Conservation (phyloP, 1,140 invertebrate genomes). For the Papilio dardanus region DNA sequence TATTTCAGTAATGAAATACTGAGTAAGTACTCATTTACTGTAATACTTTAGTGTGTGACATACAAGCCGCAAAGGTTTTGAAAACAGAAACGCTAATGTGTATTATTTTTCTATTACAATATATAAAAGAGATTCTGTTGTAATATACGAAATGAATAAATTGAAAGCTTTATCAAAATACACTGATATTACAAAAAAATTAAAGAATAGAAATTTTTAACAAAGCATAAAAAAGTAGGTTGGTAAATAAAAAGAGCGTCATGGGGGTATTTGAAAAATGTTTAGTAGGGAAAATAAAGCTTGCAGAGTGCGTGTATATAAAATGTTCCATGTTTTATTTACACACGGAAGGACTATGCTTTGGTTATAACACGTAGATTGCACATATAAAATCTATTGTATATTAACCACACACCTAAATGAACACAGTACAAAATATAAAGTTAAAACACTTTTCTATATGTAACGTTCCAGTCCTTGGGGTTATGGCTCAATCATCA, state of each 20-base stretch:
- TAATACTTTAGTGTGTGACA: background rate
- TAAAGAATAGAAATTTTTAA: background rate
- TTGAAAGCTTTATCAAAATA: background rate
- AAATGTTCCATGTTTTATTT: background rate
- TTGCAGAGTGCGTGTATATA: background rate
- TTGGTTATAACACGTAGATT: background rate
- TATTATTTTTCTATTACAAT: background rate
- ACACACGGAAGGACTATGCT: constrained; percentile 1
- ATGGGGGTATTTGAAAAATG: constrained; percentile 8
- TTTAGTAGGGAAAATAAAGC: background rate
- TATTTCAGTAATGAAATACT: no score
- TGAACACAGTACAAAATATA: background rate
- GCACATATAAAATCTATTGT: background rate
- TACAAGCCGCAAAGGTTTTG: background rate
- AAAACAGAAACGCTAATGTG: background rate
- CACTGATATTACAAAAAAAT: background rate
- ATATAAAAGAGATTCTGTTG: background rate
- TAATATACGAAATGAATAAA: background rate
- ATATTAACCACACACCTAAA: background rate
- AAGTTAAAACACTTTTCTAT: no score
- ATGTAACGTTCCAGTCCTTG: no score
- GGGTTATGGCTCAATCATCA: no score
- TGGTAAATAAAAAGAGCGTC: constrained; percentile 2
- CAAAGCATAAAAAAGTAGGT: background rate
- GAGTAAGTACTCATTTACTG: no score